Conservation (phyloP, 2,113 vertebrate species). For the Alexandromys fortis region DNA sequence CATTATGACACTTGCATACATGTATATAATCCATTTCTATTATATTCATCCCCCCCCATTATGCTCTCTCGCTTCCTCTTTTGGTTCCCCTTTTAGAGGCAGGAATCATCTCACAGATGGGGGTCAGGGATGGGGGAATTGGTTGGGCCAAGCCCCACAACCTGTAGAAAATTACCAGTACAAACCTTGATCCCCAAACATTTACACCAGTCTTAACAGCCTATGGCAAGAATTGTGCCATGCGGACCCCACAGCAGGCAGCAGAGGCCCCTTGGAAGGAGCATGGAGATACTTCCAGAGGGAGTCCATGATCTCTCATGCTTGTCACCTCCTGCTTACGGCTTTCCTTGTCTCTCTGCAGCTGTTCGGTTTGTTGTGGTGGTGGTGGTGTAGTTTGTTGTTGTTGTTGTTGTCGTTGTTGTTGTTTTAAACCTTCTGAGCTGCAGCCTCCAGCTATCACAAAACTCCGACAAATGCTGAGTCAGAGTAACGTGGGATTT, state of each 20-base stretch:
- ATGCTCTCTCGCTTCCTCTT: neutral
- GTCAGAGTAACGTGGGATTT: neutral
- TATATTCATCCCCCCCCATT: neutral
- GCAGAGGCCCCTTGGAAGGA: neutral
- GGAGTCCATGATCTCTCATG: no score
- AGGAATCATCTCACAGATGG: neutral
- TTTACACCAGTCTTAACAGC: neutral
- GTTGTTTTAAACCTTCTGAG: neutral
- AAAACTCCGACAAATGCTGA: neutral
- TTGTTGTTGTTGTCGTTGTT: no score
- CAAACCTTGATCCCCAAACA: neutral
- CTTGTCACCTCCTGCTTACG: no score
- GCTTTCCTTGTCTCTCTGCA: neutral
- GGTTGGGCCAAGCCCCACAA: neutral
- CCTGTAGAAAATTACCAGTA: neutral
- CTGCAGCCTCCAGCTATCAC: neutral
- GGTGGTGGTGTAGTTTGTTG: no score
- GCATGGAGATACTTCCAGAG: neutral
- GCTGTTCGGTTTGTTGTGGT: neutral
- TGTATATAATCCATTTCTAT: neutral
- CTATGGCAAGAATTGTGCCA: accelerated
- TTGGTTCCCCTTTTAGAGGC: neutral
- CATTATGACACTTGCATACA: neutral
- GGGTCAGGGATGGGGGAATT: neutral
- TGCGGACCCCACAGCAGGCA: neutral